A percentile compares a stretch with the other conserved stretches of the same genome.
phyloP scores from a whole-genome alignment of 2,113 vertebrate species.

The Grammomys surdaster region DNA sequence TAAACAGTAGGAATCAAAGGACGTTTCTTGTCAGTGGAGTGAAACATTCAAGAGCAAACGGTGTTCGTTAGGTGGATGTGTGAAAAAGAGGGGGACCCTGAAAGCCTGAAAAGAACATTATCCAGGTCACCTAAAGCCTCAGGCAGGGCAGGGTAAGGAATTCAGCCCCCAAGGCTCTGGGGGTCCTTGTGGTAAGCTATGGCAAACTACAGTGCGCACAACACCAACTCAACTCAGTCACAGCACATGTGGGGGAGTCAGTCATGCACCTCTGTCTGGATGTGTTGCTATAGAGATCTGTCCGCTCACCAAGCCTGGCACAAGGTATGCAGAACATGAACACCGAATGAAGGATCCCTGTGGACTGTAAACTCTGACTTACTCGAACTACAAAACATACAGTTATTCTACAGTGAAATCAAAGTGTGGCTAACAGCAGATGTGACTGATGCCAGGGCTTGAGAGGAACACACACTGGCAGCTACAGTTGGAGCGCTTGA shows the following conservation, averaged over 20 bases:
- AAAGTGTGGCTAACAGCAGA: background rate
- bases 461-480: background rate
- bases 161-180: background rate
- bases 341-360: background rate
- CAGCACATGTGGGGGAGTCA: background rate
- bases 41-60: slow-evolving; percentile 66
- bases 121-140: background rate
- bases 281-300: background rate
- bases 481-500: background rate
- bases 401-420: slow-evolving; percentile 19
- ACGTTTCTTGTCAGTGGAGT: slow-evolving; percentile 45
- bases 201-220: background rate
- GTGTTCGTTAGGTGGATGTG: background rate
- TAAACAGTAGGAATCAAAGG: slow-evolving; percentile 73
- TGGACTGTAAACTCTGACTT: background rate
- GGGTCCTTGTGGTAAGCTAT: background rate
- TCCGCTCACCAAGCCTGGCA: background rate
- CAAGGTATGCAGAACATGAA: background rate
- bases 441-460: background rate
- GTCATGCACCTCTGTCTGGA: background rate
- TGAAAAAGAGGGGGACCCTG: slow-evolving; percentile 13
- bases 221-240: background rate
- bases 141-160: background rate
- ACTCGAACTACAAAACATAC: background rate
- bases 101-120: background rate